Evolutionary conservation across 2,888 invertebrate genomes (phyloP).

Genomic region (Leptopilina myrica): DNA sequence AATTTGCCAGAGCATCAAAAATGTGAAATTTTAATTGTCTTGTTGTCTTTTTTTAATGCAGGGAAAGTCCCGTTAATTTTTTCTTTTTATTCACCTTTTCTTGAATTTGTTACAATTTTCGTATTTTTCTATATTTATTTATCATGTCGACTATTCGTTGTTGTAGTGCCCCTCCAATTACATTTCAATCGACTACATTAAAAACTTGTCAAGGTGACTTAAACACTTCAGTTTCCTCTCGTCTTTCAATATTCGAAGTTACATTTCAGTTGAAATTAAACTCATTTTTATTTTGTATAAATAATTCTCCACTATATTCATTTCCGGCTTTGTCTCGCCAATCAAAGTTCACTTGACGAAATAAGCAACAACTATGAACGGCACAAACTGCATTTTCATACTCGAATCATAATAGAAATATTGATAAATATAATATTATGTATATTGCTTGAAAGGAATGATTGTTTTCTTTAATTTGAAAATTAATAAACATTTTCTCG

Average conservation of each 20-base stretch:
- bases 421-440: background rate
- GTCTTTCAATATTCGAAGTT: slow-evolving; percentile 26
- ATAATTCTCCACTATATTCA: slow-evolving; percentile 9
- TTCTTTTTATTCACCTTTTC: background rate
- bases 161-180: slow-evolving; percentile 12
- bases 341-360: slow-evolving; percentile 21
- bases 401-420: background rate
- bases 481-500: slow-evolving; percentile 35
- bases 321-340: slow-evolving; percentile 28
- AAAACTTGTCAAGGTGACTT: slow-evolving; percentile 15
- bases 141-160: background rate
- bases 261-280: background rate
- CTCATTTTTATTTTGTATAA: slow-evolving; percentile 10
- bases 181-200: background rate
- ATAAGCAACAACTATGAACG: background rate
- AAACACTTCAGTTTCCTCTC: slow-evolving; percentile 23
- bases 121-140: background rate
- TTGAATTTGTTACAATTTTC: background rate
- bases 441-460: background rate
- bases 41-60: too few species aligned
- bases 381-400: background rate
- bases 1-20: too few species aligned
- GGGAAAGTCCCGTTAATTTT: too few species aligned
- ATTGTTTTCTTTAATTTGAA: background rate
- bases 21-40: too few species aligned